Evolutionary conservation across 2,888 invertebrate species (phyloP).

Genomic region (Drosophila cognata): DNA sequence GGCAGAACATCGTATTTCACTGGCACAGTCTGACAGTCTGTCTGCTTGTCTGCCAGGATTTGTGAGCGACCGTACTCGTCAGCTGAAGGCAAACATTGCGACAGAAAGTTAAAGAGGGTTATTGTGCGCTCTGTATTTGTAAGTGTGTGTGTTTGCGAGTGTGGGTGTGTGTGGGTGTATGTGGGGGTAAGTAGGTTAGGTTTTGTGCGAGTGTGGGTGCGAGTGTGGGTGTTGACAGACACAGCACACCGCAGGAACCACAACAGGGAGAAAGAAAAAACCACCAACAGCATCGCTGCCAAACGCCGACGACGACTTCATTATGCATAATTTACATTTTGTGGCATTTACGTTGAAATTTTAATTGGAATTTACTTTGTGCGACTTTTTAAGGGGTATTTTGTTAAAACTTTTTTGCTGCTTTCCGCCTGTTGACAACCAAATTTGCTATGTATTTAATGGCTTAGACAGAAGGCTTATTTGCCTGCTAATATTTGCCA

Average conservation of each 20-base stretch:
- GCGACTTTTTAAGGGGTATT: constrained; percentile 49
- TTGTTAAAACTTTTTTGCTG: constrained; percentile 62
- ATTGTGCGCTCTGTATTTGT: constrained; percentile 35
- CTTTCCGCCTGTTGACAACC: constrained; percentile 68
- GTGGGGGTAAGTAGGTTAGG: constrained; percentile 10
- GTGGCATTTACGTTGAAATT: constrained; percentile 77
- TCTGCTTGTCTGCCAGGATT: constrained; percentile 58
- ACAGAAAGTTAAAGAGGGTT: constrained; percentile 71
- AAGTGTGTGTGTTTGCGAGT: constrained; percentile 17
- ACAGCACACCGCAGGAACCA: constrained; percentile 31
- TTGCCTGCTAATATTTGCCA: constrained; percentile 45
- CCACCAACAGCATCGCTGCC: constrained; percentile 36
- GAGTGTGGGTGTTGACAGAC: constrained; percentile 23
- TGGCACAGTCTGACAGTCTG: constrained; percentile 21
- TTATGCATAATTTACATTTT: constrained; percentile 80
- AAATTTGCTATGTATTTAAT: constrained; percentile 76
- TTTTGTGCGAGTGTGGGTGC: constrained; percentile 14
- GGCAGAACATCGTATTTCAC: constrained; percentile 48
- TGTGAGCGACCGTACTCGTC: constrained; percentile 64
- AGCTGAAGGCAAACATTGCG: constrained; percentile 75
- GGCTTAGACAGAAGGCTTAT: constrained; percentile 67
- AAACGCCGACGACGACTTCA: constrained; percentile 65
- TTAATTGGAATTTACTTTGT: constrained; percentile 80
- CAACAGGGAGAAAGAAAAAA: constrained; percentile 38
- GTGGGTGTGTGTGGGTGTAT: constrained; percentile 9